Percentiles rank a stretch among this genome's conserved stretches.
Evolutionary conservation across 2,113 vertebrate genomes (phyloP).

Genomic region (Notothenia rossii): DNA sequence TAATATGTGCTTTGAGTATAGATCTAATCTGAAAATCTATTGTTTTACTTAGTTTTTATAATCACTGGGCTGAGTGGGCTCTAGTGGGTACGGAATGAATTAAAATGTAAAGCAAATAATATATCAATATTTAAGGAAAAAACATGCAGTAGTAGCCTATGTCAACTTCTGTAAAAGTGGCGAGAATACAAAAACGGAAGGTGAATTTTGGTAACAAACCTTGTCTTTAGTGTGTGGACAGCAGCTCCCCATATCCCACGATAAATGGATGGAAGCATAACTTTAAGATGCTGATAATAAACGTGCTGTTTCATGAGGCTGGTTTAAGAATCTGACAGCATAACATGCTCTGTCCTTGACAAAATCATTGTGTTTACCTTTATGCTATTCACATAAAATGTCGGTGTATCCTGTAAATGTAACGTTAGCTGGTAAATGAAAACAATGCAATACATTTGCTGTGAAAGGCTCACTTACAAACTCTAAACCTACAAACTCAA

Average conservation of each 20-base stretch:
- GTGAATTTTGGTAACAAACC: slow-evolving; percentile 44
- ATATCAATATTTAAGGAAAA: not conserved
- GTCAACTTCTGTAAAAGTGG: not conserved
- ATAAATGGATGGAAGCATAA: slow-evolving; percentile 36
- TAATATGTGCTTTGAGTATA: not conserved
- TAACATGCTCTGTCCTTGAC: not conserved
- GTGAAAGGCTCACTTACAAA: not conserved
- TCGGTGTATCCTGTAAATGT: not conserved
- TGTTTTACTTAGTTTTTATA: not conserved
- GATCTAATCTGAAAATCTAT: not conserved
- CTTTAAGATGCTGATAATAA: not conserved
- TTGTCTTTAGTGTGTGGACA: slow-evolving; percentile 36
- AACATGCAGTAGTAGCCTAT: not conserved
- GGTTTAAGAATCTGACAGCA: not conserved
- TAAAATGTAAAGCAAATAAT: not conserved
- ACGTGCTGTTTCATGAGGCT: not conserved
- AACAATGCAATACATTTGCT: not conserved
- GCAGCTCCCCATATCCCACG: slow-evolving; percentile 58
- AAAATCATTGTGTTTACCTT: not conserved
- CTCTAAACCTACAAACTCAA: not conserved
- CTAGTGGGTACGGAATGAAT: not conserved
- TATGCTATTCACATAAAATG: not conserved
- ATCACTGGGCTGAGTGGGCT: too few species aligned
- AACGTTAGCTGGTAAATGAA: not conserved
- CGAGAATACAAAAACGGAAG: not conserved